phyloP scores from a whole-genome alignment of 2,113 vertebrate species.

The Crypturellus undulatus region DNA sequence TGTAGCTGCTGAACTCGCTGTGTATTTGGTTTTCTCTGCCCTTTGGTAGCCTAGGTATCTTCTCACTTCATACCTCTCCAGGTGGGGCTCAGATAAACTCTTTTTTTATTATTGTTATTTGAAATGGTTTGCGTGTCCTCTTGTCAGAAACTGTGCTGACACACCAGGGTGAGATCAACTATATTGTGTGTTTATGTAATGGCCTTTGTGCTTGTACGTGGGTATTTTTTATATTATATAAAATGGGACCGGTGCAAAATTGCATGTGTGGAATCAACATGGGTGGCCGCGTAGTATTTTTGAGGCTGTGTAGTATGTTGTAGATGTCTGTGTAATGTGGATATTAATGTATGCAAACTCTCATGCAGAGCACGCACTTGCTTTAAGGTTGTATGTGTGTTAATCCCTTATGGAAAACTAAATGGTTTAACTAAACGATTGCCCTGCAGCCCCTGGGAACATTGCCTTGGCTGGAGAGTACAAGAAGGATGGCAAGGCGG shows the following conservation, averaged over 20 bases:
- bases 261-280: constrained; percentile 17
- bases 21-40: neutral
- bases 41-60: neutral
- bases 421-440: constrained; percentile 59
- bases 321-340: constrained; percentile 28
- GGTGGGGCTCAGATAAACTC: neutral
- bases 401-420: constrained; percentile 56
- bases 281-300: constrained; percentile 23
- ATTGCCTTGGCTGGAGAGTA: neutral
- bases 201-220: constrained; percentile 73
- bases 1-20: neutral
- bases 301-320: constrained; percentile 30
- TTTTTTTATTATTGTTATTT: too few species aligned
- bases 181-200: constrained; percentile 41
- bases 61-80: neutral
- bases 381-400: constrained; percentile 26
- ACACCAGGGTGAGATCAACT: neutral
- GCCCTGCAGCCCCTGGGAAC: constrained; percentile 29
- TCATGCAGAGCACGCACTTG: neutral
- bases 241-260: constrained; percentile 67
- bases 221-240: constrained; percentile 80
- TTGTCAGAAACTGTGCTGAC: neutral
- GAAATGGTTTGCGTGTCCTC: neutral
- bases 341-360: constrained; percentile 42
- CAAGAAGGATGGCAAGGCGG: neutral